Conservation (phyloP, 2,888 invertebrate genomes). For the Andrena flavipes region DNA sequence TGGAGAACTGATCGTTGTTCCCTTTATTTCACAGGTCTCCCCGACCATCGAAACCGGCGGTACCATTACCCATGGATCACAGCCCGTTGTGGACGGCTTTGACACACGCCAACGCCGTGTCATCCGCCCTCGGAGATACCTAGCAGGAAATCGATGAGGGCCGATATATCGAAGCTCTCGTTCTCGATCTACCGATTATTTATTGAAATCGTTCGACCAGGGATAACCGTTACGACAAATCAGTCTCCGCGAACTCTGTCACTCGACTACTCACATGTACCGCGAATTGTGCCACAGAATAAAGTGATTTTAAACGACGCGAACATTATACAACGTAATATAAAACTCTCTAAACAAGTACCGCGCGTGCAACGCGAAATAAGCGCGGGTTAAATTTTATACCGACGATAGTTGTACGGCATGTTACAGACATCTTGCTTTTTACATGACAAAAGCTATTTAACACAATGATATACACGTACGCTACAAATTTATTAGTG, state of each 20-base stretch:
- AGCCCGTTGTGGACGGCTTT: constrained; percentile 93
- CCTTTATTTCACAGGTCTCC: constrained; percentile 77
- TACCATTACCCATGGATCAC: constrained; percentile 86
- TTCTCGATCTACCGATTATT: constrained; percentile 87
- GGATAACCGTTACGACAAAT: not conserved
- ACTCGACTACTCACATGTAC: not conserved
- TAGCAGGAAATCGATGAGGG: constrained; percentile 86
- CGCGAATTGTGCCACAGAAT: not conserved
- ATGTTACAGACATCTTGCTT: constrained; percentile 37
- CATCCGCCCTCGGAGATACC: constrained; percentile 84
- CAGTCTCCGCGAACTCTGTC: not conserved
- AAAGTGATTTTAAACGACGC: not conserved
- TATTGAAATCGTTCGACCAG: constrained; percentile 83
- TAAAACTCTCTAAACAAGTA: constrained; percentile 4
- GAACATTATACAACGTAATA: not conserved
- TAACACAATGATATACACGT: constrained; percentile 20
- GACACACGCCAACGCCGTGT: constrained; percentile 89
- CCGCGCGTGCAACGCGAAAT: constrained; percentile 6
- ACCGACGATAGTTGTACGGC: constrained; percentile 23
- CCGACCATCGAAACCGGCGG: constrained; percentile 77
- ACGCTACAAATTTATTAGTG: constrained; percentile 42
- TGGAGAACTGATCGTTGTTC: not conserved
- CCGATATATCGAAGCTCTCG: constrained; percentile 86
- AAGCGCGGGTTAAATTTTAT: constrained; percentile 42
- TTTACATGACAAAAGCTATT: constrained; percentile 50